Evolutionary conservation across 2,113 vertebrate genomes (phyloP).

Genomic region (Sceloporus tristichus): DNA sequence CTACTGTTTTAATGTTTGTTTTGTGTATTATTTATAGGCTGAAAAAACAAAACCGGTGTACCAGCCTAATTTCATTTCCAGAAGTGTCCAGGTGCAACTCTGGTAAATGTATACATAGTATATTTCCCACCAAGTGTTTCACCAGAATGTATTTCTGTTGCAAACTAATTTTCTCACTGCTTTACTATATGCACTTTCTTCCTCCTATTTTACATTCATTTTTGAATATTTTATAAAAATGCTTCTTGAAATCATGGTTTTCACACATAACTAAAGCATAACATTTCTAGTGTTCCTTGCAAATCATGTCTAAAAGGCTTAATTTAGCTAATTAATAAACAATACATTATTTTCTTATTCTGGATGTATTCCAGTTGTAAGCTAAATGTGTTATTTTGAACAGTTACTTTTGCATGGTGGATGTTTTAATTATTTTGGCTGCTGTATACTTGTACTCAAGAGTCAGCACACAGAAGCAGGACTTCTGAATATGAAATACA

Average conservation of each 20-base stretch:
- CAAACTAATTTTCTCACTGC: neutral
- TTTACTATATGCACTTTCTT: neutral
- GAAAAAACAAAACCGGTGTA: slow-evolving; percentile 31
- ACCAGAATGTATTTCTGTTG: neutral
- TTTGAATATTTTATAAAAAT: neutral
- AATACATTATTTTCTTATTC: neutral
- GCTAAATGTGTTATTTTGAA: neutral
- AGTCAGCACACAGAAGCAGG: too few species aligned
- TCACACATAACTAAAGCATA: neutral
- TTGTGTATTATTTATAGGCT: neutral
- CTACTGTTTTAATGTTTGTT: neutral
- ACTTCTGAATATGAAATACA: neutral
- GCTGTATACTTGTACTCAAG: too few species aligned
- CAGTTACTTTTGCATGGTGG: neutral
- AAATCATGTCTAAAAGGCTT: neutral
- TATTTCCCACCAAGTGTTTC: neutral
- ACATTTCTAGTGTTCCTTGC: neutral
- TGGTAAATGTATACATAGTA: neutral
- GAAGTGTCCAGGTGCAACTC: slow-evolving; percentile 2
- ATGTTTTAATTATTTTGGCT: neutral
- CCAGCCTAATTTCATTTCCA: slow-evolving; percentile 3
- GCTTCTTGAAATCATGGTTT: neutral
- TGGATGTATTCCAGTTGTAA: neutral
- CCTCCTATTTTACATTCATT: neutral
- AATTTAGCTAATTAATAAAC: neutral